Evolutionary conservation across 2,113 vertebrate species (phyloP).

Genomic region (Nyctereutes procyonoides): DNA sequence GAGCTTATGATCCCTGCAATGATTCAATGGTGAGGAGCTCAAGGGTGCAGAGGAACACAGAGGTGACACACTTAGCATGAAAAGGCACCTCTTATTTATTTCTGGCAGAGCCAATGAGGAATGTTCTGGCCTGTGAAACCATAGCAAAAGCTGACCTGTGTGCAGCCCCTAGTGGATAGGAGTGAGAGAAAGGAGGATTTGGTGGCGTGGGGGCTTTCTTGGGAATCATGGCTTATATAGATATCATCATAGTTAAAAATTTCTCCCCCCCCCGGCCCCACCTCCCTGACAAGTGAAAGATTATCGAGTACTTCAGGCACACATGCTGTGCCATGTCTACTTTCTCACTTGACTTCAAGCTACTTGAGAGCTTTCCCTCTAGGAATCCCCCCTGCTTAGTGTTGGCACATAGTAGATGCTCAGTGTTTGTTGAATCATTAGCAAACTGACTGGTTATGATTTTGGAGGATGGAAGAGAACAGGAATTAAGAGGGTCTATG

Average conservation of each 20-base stretch:
- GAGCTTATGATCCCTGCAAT: background rate
- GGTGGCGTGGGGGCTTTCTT: background rate
- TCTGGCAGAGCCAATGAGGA: background rate
- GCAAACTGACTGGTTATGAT: background rate
- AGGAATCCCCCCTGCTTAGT: background rate
- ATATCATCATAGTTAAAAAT: background rate
- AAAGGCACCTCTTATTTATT: background rate
- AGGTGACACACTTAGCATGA: background rate
- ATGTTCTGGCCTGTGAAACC: background rate
- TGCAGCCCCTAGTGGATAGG: background rate
- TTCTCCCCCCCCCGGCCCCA: background rate
- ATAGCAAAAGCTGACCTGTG: background rate
- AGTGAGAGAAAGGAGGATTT: background rate
- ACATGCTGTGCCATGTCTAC: background rate
- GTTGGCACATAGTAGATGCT: background rate
- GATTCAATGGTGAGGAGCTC: background rate
- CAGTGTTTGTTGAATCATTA: background rate
- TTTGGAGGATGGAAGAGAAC: background rate
- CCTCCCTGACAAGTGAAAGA: background rate
- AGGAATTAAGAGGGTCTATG: background rate
- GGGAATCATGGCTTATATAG: background rate
- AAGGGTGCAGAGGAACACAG: background rate
- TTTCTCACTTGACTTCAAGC: background rate
- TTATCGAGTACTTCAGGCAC: background rate
- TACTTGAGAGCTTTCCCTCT: background rate